phyloP scores from a whole-genome alignment of 2,797 vertebrate species.

The Notolabrus celidotus region DNA sequence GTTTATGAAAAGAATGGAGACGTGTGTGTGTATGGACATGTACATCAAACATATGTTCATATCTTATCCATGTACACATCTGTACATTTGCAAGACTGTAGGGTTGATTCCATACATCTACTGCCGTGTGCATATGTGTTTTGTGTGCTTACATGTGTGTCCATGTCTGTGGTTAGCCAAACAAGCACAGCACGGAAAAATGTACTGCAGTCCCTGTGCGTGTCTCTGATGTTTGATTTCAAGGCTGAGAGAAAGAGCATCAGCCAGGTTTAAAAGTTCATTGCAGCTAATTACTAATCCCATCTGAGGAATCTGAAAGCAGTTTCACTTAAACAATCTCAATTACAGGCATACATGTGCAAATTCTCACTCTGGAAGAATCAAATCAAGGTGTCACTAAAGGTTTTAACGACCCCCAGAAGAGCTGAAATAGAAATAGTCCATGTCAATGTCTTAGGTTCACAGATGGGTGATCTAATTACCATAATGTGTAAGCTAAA shows the following conservation, averaged over 20 bases:
- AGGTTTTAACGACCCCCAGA: constrained; percentile 41
- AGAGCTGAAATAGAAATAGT: constrained; percentile 40
- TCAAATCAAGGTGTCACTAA: constrained; percentile 41
- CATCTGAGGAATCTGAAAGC: constrained; percentile 55
- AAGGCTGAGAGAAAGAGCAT: constrained; percentile 38
- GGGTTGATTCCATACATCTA: not conserved
- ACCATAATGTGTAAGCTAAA: constrained; percentile 55
- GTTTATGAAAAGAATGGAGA: constrained; percentile 26
- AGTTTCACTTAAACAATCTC: constrained; percentile 45
- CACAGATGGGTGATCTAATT: constrained; percentile 64
- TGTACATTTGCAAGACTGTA: not conserved
- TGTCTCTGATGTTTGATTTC: constrained; percentile 37
- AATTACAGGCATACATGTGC: constrained; percentile 37
- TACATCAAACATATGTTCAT: not conserved
- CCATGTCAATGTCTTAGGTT: constrained; percentile 49
- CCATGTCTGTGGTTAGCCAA: not conserved
- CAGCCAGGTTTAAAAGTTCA: constrained; percentile 62
- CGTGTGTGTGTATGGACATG: constrained; percentile 1
- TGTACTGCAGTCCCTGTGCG: not conserved
- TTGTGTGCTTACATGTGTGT: constrained; percentile 8
- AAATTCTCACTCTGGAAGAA: constrained; percentile 30
- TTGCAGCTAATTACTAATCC: constrained; percentile 60
- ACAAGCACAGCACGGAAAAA: not conserved
- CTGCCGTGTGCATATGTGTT: not conserved
- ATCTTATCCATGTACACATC: not conserved